phyloP scores from a whole-genome alignment of 2,888 invertebrate genomes.

The Ommatoiulus sabulosus region DNA sequence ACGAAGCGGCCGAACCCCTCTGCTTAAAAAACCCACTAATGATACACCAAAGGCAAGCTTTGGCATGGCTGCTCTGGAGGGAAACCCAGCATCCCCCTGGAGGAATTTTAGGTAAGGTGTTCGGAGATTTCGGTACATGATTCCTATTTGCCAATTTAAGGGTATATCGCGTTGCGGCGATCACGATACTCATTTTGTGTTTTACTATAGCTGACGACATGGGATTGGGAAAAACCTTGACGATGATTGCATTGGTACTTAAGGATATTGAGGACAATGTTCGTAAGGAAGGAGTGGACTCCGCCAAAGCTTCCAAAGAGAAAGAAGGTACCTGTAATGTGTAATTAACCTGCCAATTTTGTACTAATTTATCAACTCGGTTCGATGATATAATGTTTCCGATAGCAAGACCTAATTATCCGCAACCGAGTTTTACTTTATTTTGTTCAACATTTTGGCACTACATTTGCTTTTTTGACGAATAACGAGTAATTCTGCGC shows the following conservation, averaged over 20 bases:
- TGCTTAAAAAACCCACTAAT: constrained; percentile 78
- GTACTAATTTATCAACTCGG: too few relatives aligned
- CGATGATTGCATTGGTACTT: constrained; percentile 81
- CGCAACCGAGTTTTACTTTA: too few relatives aligned
- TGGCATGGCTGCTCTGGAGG: constrained; percentile 90
- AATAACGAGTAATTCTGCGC: too few relatives aligned
- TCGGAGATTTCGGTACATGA: not conserved
- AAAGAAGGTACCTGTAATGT: not conserved
- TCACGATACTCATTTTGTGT: constrained; percentile 50
- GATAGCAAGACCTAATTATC: too few relatives aligned
- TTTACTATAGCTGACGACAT: constrained; percentile 77
- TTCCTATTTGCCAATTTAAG: not conserved
- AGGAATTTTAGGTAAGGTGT: constrained; percentile 81
- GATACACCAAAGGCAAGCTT: constrained; percentile 86
- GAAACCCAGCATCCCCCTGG: constrained; percentile 86
- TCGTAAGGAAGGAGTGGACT: not conserved
- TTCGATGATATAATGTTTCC: not conserved
- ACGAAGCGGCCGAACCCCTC: constrained; percentile 69
- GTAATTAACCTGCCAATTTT: too few relatives aligned
- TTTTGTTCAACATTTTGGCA: too few relatives aligned
- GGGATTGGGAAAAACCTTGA: constrained; percentile 86
- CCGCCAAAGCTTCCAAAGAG: not conserved
- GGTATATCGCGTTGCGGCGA: not conserved
- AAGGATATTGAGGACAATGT: constrained; percentile 63
- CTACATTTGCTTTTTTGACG: too few relatives aligned